Evolutionary conservation across 2,113 vertebrate species (phyloP).

Genomic region (Antechinus stuartii): DNA sequence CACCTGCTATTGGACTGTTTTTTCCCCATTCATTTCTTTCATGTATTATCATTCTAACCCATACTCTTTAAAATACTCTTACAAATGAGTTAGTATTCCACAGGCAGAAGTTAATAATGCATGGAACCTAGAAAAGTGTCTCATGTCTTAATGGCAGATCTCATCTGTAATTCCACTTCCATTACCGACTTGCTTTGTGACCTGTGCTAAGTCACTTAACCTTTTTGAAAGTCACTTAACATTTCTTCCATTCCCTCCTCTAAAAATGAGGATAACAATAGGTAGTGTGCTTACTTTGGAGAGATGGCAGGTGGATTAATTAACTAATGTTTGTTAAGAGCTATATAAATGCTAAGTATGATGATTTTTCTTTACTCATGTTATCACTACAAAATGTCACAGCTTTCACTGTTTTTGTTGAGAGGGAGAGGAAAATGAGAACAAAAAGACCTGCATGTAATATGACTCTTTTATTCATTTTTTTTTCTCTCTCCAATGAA

Average conservation of each 20-base stretch:
- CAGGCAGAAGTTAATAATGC: neutral
- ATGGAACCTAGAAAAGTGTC: constrained; percentile 30
- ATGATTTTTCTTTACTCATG: constrained; percentile 69
- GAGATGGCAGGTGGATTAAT: constrained; percentile 72
- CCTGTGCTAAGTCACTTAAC: constrained; percentile 81
- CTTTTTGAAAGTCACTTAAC: constrained; percentile 79
- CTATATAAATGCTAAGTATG: constrained; percentile 78
- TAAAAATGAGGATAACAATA: constrained; percentile 72
- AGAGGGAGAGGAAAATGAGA: constrained; percentile 53
- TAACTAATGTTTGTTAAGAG: constrained; percentile 75
- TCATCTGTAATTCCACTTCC: constrained; percentile 67
- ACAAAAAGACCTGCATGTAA: constrained; percentile 35
- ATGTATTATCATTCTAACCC: neutral
- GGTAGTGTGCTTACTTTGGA: constrained; percentile 50
- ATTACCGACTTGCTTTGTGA: constrained; percentile 59
- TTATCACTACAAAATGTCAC: constrained; percentile 75
- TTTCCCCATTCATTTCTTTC: constrained; percentile 6
- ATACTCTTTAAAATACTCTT: neutral
- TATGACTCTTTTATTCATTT: constrained; percentile 40
- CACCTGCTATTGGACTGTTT: neutral
- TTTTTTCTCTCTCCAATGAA: constrained; percentile 35
- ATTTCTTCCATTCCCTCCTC: constrained; percentile 69
- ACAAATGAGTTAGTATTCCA: neutral
- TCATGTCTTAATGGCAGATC: constrained; percentile 13
- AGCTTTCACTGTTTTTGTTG: constrained; percentile 2